A percentile compares a stretch with the other conserved stretches of the same genome.
These are phyloP conservation scores for Gila orcuttii DNA, from an alignment of 2,113 vertebrate genomes.

Conservation along the genomic window DNA sequence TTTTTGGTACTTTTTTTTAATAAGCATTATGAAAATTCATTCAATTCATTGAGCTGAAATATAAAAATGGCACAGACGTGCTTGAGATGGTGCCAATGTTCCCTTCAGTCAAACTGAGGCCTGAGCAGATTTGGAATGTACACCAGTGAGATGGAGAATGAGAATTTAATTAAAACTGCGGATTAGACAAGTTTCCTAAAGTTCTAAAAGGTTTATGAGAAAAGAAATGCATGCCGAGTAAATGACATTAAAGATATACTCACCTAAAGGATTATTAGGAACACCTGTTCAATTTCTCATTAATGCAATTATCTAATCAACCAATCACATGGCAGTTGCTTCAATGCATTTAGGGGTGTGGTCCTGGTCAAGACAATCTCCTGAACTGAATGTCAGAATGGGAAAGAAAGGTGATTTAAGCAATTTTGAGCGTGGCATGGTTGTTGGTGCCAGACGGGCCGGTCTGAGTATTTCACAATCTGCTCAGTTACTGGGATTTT, in stretches of 20 bases:
- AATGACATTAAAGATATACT: neutral
- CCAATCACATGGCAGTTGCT: too few species aligned
- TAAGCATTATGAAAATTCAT: neutral
- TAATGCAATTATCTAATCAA: too few species aligned
- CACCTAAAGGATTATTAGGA: too few species aligned
- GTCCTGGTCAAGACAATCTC: too few species aligned
- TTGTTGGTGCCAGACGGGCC: too few species aligned
- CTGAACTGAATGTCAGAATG: too few species aligned
- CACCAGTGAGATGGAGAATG: neutral
- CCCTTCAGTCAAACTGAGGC: neutral
- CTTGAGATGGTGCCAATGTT: neutral
- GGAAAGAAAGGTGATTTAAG: too few species aligned
- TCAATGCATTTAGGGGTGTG: too few species aligned
- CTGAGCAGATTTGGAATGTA: conserved; percentile 1
- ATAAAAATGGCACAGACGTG: neutral
- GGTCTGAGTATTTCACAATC: too few species aligned
- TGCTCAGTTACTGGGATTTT: too few species aligned
- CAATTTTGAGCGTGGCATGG: too few species aligned
- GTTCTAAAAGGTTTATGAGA: neutral
- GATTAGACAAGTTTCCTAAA: neutral
- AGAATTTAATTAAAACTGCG: neutral
- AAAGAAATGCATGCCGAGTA: neutral
- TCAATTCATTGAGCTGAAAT: neutral
- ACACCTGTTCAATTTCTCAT: too few species aligned
- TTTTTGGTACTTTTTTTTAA: neutral